phyloP scores from a whole-genome alignment of 2,888 invertebrate species.

The Xanthia icteritia region DNA sequence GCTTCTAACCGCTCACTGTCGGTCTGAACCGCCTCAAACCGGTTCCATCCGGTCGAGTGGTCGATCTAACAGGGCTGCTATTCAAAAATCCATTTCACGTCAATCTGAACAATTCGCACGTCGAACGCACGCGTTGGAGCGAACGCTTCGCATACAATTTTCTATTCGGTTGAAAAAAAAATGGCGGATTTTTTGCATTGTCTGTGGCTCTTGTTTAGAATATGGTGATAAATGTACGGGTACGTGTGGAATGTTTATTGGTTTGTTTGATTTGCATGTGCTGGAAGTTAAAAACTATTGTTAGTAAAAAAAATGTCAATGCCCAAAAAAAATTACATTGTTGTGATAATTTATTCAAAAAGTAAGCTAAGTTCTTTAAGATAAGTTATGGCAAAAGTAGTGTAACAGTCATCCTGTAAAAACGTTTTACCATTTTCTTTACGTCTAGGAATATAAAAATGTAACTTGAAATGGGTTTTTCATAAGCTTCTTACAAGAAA shows the following conservation, averaged over 20 bases:
- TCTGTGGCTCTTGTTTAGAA: constrained; percentile 57
- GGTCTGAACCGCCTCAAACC: constrained; percentile 66
- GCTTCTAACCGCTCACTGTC: constrained; percentile 63
- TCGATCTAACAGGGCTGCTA: constrained; percentile 78
- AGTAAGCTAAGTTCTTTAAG: neutral
- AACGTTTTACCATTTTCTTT: constrained; percentile 16
- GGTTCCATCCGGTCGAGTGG: constrained; percentile 76
- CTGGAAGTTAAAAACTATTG: too few relatives aligned
- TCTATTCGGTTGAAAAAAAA: constrained; percentile 53
- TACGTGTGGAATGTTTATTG: constrained; percentile 42
- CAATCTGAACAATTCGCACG: constrained; percentile 86
- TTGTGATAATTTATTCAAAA: too few relatives aligned
- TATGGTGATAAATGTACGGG: constrained; percentile 30
- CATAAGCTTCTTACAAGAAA: constrained; percentile 52
- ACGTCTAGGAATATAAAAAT: constrained; percentile 32
- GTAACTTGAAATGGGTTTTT: constrained; percentile 30
- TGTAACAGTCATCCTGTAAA: constrained; percentile 3
- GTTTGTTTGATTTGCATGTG: constrained; percentile 38
- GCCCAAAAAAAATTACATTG: too few relatives aligned
- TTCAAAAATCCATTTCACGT: constrained; percentile 88
- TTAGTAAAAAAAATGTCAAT: too few relatives aligned
- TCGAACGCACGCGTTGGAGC: constrained; percentile 67
- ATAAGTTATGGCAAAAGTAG: neutral
- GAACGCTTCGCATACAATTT: constrained; percentile 58
- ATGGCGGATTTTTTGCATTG: constrained; percentile 43